Evolutionary conservation across 2,888 invertebrate species (phyloP).

Genomic region (Phyllotreta cruciferae): DNA sequence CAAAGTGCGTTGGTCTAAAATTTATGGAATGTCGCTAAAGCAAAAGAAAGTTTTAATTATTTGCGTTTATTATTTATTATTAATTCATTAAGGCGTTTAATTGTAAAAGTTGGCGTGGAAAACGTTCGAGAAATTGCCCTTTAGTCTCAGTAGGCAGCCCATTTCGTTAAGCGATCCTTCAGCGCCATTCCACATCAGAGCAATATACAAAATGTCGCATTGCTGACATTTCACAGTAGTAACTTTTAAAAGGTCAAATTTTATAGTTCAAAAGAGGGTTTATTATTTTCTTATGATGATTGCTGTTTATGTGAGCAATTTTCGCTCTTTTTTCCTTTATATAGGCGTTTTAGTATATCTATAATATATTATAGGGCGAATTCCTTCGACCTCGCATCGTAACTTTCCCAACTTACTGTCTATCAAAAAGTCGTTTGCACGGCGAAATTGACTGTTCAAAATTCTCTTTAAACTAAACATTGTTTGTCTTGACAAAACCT

Average conservation of each 20-base stretch:
- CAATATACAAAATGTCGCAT: slow-evolving; percentile 26
- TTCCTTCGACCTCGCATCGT: slow-evolving; percentile 4
- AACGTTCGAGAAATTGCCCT: too few relatives aligned
- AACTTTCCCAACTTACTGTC: slow-evolving; percentile 27
- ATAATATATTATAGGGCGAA: background rate
- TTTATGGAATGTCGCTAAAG: too few relatives aligned
- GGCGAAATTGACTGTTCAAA: slow-evolving; percentile 23
- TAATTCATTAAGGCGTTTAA: too few relatives aligned
- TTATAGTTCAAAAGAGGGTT: slow-evolving; percentile 29
- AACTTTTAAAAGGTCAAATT: slow-evolving; percentile 28
- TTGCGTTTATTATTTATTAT: too few relatives aligned
- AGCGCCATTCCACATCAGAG: slow-evolving; percentile 4
- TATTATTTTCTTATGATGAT: slow-evolving; percentile 21
- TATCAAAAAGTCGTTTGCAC: slow-evolving; percentile 32
- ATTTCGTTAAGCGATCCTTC: background rate
- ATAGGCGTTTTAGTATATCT: too few relatives aligned
- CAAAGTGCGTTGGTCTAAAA: too few relatives aligned
- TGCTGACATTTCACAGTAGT: slow-evolving; percentile 30
- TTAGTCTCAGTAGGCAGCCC: too few relatives aligned
- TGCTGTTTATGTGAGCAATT: slow-evolving; percentile 26
- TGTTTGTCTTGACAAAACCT: slow-evolving; percentile 27
- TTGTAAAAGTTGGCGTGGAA: too few relatives aligned
- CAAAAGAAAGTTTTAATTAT: too few relatives aligned
- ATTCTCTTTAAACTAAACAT: slow-evolving; percentile 28
- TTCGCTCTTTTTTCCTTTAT: slow-evolving; percentile 13